phyloP scores from a whole-genome alignment of 2,888 invertebrate genomes.

The Vanessa cardui region DNA sequence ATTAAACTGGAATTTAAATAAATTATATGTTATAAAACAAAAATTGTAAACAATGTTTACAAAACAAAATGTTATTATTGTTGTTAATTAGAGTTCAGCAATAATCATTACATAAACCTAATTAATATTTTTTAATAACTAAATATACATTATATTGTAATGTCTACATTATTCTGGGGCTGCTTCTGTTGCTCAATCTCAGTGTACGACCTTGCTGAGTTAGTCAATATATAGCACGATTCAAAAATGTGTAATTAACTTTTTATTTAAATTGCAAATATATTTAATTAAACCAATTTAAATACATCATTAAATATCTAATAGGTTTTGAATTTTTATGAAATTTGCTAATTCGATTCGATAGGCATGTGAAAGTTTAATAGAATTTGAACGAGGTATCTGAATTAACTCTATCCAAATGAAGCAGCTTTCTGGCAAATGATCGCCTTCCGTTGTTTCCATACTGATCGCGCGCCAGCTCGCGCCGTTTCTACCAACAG shows the following conservation, averaged over 20 bases:
- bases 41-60: too few relatives aligned
- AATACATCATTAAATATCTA: background rate
- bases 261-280: background rate
- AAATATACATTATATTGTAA: conserved; percentile 46
- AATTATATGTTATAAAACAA: too few relatives aligned
- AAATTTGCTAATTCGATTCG: background rate
- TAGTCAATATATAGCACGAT: conserved; percentile 55
- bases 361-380: background rate
- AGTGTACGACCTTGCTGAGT: conserved; percentile 61
- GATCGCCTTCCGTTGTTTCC: conserved; percentile 57
- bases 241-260: conserved; percentile 42
- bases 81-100: background rate
- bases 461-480: conserved; percentile 49
- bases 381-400: background rate
- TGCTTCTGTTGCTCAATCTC: conserved; percentile 55
- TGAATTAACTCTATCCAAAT: conserved; percentile 22
- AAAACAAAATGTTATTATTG: too few relatives aligned
- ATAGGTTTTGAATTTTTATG: background rate
- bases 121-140: conserved; percentile 3
- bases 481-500: conserved; percentile 60
- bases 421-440: conserved; percentile 52
- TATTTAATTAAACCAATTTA: conserved; percentile 4
- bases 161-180: conserved; percentile 54
- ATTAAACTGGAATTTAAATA: too few relatives aligned
- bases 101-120: background rate